phyloP scores from a whole-genome alignment of 1,140 invertebrate genomes.

The Rhyzopertha dominica region DNA sequence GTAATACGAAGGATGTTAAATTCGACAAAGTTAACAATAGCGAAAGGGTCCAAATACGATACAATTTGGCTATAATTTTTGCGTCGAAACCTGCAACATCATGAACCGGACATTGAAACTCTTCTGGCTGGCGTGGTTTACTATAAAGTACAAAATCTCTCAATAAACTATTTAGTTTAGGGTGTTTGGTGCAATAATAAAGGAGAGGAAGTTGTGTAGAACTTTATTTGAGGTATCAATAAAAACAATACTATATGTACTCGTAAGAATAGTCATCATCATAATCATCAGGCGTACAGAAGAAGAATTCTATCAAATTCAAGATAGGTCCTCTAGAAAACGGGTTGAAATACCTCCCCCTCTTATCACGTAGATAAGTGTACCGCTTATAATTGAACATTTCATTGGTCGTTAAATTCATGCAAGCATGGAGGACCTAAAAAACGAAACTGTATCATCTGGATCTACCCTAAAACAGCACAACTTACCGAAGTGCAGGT shows the following conservation, averaged over 20 bases:
- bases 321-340: constrained; percentile 80
- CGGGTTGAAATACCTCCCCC: constrained; percentile 82
- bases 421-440: constrained; percentile 78
- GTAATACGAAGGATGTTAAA: constrained; percentile 45
- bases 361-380: constrained; percentile 79
- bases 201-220: too few species aligned
- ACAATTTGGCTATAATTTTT: constrained; percentile 53
- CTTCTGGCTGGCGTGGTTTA: too few species aligned
- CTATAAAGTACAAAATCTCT: too few species aligned
- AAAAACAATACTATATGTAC: constrained; percentile 42
- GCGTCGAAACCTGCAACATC: constrained; percentile 42
- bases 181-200: too few species aligned
- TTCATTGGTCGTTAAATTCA: constrained; percentile 92
- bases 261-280: constrained; percentile 60
- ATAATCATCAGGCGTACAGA: constrained; percentile 69
- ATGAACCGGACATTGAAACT: too few species aligned
- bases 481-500: constrained; percentile 79
- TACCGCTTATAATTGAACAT: constrained; percentile 91
- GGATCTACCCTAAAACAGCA: neutral
- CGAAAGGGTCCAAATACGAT: constrained; percentile 42
- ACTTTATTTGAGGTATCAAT: too few species aligned
- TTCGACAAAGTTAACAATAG: constrained; percentile 43
- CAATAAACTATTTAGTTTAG: too few species aligned
- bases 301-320: constrained; percentile 86
- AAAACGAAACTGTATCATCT: constrained; percentile 36